Evolutionary conservation across 2,888 invertebrate genomes (phyloP).

Genomic region (Noctua janthina): DNA sequence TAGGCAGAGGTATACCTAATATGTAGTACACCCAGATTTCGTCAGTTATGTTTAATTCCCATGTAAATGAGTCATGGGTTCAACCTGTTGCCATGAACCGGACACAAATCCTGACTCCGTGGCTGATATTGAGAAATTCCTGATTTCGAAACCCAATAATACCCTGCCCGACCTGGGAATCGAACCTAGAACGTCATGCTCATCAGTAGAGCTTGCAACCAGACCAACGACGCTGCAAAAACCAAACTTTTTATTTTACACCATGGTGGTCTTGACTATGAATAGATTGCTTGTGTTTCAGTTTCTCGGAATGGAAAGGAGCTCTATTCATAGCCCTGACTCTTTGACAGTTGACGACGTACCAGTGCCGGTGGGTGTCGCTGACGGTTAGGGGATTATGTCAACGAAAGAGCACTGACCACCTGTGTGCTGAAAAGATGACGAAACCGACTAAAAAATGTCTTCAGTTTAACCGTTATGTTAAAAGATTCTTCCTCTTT

Average conservation of each 20-base stretch:
- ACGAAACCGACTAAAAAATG: neutral
- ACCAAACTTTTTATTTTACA: constrained; percentile 13
- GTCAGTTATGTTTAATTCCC: neutral
- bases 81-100: neutral
- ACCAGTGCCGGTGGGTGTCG: constrained; percentile 30
- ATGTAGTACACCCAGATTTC: neutral
- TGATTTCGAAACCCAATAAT: neutral
- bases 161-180: neutral
- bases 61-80: no score
- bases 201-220: neutral
- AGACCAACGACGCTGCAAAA: neutral
- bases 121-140: neutral
- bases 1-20: neutral
- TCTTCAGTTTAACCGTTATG: neutral
- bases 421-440: neutral
- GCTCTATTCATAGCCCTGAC: constrained; percentile 52
- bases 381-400: constrained; percentile 31
- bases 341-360: constrained; percentile 48
- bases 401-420: constrained; percentile 44
- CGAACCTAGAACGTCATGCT: neutral
- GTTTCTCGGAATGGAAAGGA: constrained; percentile 43
- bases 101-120: neutral
- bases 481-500: neutral
- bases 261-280: constrained; percentile 55
- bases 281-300: constrained; percentile 43